Base-by-base conservation (phyloP, 2,888 invertebrate species). In the Ametastegia equiseti region DNA sequence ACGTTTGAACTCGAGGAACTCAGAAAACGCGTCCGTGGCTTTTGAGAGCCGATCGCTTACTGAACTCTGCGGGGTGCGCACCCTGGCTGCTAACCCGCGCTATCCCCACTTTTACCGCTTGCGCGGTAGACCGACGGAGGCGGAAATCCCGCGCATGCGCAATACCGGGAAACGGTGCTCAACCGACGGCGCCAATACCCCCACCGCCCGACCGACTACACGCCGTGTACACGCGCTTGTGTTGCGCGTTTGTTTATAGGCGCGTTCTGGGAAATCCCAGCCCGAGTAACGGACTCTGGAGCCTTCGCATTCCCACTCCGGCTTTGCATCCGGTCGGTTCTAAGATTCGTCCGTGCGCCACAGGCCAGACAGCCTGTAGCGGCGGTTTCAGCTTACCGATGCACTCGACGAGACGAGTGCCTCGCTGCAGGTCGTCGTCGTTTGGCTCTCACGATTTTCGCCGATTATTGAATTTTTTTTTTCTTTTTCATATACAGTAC, bases 61-160 rank as follows among this genome's bases (percentile, higher is more conserved):
- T 91, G 89, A 90, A 88, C 84, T 88, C 86, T 85, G 87, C 88
- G 86, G 84, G 86, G 88, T 87, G 86, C 88, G 89, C 86, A 85
- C 88, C 88, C 87, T 84, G 87, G 87, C 87, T 87, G 88, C 90
- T 90, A 90, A 90, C 90, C 91, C 91, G 91, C 91, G 90, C 89
- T 90, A 90, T 84, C 84, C 88, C 87, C 87, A 86, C 86, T 80
- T 83, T 6, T 3, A 5, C 50, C 80, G 39, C 78, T 54, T 77
- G 75, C 71, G 80, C 81, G 50, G 36, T 45, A 33, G 81, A 33
- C 81, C 80, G 71, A 65, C 67, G 65, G 84, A 84, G 84, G 81
- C 75, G 86, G 85, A 84, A 86, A 87, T 84, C 83, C 81, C 78
- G 77, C 73, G 73, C 23, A 45, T 87, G 88, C 86, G 87, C 83